phyloP scores from a whole-genome alignment of 1,140 invertebrate species.

The Harlomillsia oculata region DNA sequence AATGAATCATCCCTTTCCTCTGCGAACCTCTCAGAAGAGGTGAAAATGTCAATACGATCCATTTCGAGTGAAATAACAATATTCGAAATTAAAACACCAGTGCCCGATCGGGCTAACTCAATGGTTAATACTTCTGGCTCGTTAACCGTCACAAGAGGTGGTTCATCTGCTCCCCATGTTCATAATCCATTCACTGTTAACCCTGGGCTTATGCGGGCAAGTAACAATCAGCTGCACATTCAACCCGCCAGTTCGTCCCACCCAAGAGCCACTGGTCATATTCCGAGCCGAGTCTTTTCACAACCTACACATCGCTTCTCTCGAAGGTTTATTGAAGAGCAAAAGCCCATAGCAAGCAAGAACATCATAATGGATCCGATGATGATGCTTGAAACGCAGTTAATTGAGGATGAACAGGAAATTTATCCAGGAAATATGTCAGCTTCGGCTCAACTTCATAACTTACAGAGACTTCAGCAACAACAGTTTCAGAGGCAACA shows the following conservation, averaged over 20 bases:
- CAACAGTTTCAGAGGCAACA: background rate
- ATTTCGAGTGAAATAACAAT: constrained; percentile 31
- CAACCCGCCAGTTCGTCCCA: too few relatives aligned
- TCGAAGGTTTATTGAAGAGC: too few relatives aligned
- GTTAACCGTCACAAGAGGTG: background rate
- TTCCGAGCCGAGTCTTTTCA: too few relatives aligned
- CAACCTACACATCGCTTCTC: too few relatives aligned
- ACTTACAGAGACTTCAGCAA: background rate
- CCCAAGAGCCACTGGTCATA: too few relatives aligned
- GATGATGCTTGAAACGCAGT: constrained; percentile 21
- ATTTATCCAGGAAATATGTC: background rate
- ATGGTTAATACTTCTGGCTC: background rate
- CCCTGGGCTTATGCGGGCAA: background rate
- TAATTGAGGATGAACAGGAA: constrained; percentile 20
- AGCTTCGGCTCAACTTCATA: background rate
- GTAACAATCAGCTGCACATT: too few relatives aligned
- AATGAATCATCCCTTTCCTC: background rate
- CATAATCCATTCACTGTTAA: background rate
- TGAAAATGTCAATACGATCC: constrained; percentile 27
- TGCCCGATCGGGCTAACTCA: constrained; percentile 2
- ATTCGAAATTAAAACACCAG: constrained; percentile 26
- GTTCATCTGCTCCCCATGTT: background rate
- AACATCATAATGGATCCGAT: constrained; percentile 18
- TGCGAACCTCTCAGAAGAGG: constrained; percentile 20
- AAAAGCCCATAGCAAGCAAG: too few relatives aligned